Evolutionary conservation across 2,113 vertebrate genomes (phyloP).

Genomic region (Pangasianodon gigas): DNA sequence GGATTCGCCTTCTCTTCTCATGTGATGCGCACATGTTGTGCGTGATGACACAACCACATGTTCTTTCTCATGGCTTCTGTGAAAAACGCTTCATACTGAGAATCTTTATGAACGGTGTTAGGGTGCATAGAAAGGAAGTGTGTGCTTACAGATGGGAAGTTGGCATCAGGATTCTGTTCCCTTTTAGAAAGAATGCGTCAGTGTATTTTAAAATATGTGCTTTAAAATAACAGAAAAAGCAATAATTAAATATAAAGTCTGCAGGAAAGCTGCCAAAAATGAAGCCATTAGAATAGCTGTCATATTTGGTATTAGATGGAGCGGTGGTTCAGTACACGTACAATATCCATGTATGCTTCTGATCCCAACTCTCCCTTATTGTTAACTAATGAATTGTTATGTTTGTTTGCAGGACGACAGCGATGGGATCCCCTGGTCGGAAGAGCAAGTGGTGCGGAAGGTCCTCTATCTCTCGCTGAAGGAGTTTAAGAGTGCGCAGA

Average conservation of each 20-base stretch:
- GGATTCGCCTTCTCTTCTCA: neutral
- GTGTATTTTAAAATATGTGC: neutral
- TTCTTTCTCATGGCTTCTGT: neutral
- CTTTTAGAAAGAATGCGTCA: neutral
- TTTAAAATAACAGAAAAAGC: neutral
- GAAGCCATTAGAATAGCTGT: neutral
- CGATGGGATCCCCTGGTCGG: conserved; percentile 99
- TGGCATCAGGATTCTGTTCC: conserved; percentile 25
- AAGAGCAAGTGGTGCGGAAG: conserved; percentile 96
- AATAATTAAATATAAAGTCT: neutral
- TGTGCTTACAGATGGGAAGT: neutral
- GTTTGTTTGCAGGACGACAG: conserved; percentile 86
- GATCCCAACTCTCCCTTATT: too few relatives aligned
- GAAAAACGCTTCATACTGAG: neutral
- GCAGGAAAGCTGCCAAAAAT: neutral
- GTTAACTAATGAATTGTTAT: neutral
- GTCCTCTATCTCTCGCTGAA: conserved; percentile 98
- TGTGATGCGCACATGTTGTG: neutral
- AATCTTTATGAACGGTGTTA: neutral
- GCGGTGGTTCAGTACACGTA: neutral
- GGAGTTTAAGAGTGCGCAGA: conserved; percentile 98
- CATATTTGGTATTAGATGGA: neutral
- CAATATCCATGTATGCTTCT: neutral
- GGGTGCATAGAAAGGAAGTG: conserved; percentile 4
- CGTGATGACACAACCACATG: neutral